Conservation (phyloP, 2,113 vertebrate genomes). For the Puntigrus tetrazona region DNA sequence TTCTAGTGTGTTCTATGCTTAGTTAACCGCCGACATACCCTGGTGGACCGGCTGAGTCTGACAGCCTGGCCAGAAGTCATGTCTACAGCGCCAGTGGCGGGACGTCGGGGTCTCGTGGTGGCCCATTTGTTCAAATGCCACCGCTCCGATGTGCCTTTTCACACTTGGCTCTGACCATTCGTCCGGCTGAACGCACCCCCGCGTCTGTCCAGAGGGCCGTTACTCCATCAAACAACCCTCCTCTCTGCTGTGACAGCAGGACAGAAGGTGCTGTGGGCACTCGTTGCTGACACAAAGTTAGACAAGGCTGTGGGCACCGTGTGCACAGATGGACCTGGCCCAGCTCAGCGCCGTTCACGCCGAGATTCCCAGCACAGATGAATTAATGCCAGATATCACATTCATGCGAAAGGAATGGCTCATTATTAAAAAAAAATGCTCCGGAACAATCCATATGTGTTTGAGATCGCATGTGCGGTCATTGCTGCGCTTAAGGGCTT, state of each 20-base stretch:
- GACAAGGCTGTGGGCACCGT: conserved; percentile 36
- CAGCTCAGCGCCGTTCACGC: background rate
- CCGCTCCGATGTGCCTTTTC: conserved; percentile 53
- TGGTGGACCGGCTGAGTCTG: background rate
- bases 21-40: conserved; percentile 33
- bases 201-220: conserved; percentile 55
- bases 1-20: conserved; percentile 22
- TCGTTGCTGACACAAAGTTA: conserved; percentile 42
- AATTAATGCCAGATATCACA: conserved; percentile 33
- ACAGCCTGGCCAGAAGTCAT: conserved; percentile 46
- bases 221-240: conserved; percentile 56
- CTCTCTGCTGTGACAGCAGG: conserved; percentile 52
- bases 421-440: conserved; percentile 28
- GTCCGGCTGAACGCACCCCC: conserved; percentile 56
- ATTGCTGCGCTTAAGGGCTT: background rate
- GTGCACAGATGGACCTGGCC: conserved; percentile 44
- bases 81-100: conserved; percentile 52
- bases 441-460: conserved; percentile 25
- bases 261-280: conserved; percentile 37
- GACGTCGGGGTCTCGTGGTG: conserved; percentile 11
- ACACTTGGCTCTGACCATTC: conserved; percentile 60
- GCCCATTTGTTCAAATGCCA: conserved; percentile 51
- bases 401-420: conserved; percentile 4
- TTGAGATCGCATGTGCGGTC: background rate
- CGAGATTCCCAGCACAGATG: conserved; percentile 32